Conservation (phyloP, 2,113 vertebrate species). For the Sprattus sprattus region DNA sequence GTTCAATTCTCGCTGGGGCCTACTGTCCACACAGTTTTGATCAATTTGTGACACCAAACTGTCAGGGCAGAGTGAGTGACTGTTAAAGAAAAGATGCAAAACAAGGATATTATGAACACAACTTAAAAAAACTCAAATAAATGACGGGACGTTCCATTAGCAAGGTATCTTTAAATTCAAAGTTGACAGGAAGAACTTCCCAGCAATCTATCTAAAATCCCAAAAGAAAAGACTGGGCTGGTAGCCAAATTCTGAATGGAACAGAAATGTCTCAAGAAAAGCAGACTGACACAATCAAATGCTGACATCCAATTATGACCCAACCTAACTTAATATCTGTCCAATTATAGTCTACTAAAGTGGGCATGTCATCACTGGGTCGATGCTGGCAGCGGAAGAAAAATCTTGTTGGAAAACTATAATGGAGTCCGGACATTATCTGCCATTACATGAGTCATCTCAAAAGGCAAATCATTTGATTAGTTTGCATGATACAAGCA, state of each 20-base stretch:
- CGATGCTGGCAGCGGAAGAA: neutral
- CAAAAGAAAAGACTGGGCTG: neutral
- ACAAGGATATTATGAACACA: neutral
- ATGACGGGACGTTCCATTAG: neutral
- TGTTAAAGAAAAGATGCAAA: too few relatives aligned
- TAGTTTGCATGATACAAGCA: neutral
- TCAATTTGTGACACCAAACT: too few relatives aligned
- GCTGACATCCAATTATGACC: neutral
- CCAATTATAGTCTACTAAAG: neutral
- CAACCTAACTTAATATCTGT: neutral
- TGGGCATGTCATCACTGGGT: neutral
- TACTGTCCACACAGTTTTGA: neutral
- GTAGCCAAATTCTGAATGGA: neutral
- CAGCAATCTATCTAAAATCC: neutral
- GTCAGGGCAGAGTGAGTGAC: too few relatives aligned
- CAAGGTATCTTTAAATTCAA: neutral
- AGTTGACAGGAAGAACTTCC: neutral
- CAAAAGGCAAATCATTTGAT: neutral
- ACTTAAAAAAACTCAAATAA: neutral
- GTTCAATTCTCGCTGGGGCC: constrained; percentile 1
- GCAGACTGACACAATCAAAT: neutral
- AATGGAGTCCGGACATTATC: neutral
- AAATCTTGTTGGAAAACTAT: neutral
- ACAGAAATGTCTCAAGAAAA: neutral
- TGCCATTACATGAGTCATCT: neutral